Conservation (phyloP, 2,888 invertebrate genomes). For the Bruchidius siliquastri region DNA sequence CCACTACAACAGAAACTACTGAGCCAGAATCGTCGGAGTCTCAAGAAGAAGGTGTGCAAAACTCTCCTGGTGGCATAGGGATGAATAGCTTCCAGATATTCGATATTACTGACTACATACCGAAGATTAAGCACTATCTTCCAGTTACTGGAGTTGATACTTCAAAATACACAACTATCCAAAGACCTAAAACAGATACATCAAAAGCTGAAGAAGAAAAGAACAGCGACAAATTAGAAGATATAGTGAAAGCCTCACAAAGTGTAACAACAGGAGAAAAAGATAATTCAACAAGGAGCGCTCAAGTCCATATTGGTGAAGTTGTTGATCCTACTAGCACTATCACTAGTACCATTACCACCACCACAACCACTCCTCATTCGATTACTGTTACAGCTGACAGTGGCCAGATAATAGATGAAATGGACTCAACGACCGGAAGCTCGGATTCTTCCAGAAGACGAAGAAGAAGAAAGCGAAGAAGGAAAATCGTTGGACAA, state of each 20-base stretch:
- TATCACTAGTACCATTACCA: conserved; percentile 10
- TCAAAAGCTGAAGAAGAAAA: conserved; percentile 20
- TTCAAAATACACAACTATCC: conserved; percentile 44
- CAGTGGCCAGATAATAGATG: neutral
- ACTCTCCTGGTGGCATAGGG: conserved; percentile 34
- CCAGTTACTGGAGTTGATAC: conserved; percentile 41
- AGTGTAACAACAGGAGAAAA: neutral
- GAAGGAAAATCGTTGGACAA: conserved; percentile 2
- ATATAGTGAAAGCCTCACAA: neutral
- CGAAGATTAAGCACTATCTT: conserved; percentile 37
- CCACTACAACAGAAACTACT: conserved; percentile 26
- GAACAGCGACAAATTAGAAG: conserved; percentile 5
- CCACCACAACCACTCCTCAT: conserved; percentile 12
- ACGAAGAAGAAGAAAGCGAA: conserved; percentile 5
- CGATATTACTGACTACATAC: conserved; percentile 41
- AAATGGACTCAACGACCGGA: neutral
- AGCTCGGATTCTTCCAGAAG: neutral
- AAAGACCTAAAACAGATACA: conserved; percentile 34
- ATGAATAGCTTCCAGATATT: conserved; percentile 34
- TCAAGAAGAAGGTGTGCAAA: conserved; percentile 22
- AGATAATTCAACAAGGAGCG: neutral
- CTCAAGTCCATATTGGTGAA: neutral
- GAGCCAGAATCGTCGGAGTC: conserved; percentile 24
- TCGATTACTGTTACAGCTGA: conserved; percentile 6
- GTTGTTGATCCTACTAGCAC: conserved; percentile 3